These are phyloP conservation scores for Cavia aperea DNA, from an alignment of 2,113 vertebrate species.

Conservation along the genomic window DNA sequence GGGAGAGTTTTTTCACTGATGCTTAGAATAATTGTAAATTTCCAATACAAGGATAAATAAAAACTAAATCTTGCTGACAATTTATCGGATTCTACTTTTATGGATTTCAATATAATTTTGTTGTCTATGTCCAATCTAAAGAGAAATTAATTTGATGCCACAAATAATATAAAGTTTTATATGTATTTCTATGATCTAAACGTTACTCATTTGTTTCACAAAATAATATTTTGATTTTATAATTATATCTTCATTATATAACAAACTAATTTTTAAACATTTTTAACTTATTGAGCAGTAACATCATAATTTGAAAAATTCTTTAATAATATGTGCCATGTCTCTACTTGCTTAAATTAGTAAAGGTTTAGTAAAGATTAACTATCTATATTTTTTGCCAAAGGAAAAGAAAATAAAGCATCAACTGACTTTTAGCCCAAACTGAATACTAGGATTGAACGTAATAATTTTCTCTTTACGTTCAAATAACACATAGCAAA, in stretches of 20 bases:
- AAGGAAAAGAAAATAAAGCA: no score
- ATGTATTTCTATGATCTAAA: background rate
- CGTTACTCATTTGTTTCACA: background rate
- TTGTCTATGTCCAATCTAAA: background rate
- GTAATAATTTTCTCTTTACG: background rate
- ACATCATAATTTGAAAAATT: background rate
- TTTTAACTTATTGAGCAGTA: background rate
- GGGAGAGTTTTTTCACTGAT: background rate
- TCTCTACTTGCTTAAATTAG: background rate
- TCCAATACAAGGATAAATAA: background rate
- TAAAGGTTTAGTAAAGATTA: background rate
- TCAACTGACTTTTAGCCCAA: no score
- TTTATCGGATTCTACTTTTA: background rate
- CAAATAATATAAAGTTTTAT: background rate
- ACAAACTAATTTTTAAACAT: background rate
- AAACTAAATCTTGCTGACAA: background rate
- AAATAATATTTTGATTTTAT: background rate
- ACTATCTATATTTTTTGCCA: background rate
- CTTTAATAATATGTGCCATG: background rate
- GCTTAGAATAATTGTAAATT: background rate
- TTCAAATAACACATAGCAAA: background rate
- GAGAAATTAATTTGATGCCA: background rate
- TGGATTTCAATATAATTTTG: background rate
- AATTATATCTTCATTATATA: background rate
- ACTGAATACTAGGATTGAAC: background rate